Conservation (phyloP, 1,140 invertebrate species). For the Drosophila cardini region DNA sequence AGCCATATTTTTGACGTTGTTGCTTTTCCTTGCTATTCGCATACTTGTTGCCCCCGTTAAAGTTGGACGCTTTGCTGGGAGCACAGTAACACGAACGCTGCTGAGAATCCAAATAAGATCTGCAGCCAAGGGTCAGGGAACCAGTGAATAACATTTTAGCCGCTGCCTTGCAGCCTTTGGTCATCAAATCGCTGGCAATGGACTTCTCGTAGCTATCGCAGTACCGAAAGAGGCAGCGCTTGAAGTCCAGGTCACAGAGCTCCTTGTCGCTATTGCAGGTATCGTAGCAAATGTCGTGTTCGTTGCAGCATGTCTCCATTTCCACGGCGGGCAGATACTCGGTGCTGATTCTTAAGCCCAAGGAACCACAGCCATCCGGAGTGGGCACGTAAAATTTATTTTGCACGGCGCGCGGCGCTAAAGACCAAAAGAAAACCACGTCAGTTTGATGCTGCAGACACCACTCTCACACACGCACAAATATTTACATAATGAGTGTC, state of each 20-base stretch:
- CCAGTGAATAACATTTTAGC: constrained; percentile 93
- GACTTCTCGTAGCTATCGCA: constrained; percentile 90
- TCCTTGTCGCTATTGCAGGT: constrained; percentile 94
- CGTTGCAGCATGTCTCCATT: constrained; percentile 94
- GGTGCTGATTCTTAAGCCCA: constrained; percentile 89
- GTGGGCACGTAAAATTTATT: constrained; percentile 90
- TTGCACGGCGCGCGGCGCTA: constrained; percentile 88
- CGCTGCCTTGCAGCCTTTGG: constrained; percentile 91
- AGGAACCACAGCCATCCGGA: constrained; percentile 93
- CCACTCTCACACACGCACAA: too few relatives aligned
- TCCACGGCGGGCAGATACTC: constrained; percentile 90
- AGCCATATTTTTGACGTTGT: constrained; percentile 75
- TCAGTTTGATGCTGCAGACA: constrained; percentile 17
- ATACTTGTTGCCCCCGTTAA: constrained; percentile 47
- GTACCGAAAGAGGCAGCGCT: constrained; percentile 92
- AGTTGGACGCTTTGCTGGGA: constrained; percentile 40
- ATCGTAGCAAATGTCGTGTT: constrained; percentile 95
- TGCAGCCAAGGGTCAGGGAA: constrained; percentile 92
- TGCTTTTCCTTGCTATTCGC: constrained; percentile 68
- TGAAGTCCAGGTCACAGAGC: constrained; percentile 94
- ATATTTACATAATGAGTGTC: constrained; percentile 61
- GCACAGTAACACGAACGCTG: constrained; percentile 91
- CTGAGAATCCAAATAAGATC: constrained; percentile 92
- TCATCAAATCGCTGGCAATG: constrained; percentile 87
- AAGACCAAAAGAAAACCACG: constrained; percentile 69